phyloP scores from a whole-genome alignment of 2,113 vertebrate species.

The Eudyptes chrysolophus region DNA sequence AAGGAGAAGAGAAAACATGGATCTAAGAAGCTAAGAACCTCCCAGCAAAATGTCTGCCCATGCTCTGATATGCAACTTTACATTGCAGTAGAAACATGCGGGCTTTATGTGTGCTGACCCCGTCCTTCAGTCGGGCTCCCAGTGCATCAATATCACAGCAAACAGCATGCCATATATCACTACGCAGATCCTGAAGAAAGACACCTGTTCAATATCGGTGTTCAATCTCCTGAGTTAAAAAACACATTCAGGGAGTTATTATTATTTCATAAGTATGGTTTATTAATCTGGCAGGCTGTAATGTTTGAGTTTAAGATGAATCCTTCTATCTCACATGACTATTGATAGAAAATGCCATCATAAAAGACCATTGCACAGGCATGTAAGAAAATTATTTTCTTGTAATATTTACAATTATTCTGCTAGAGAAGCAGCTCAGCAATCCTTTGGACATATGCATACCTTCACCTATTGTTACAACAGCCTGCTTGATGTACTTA shows the following conservation, averaged over 20 bases:
- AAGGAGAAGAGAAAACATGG: not conserved
- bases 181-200: not conserved
- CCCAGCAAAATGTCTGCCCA: not conserved
- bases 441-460: not conserved
- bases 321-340: not conserved
- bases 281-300: constrained; percentile 8
- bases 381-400: not conserved
- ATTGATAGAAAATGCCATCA: not conserved
- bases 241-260: not conserved
- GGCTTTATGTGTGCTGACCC: not conserved
- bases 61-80: not conserved
- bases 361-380: not conserved
- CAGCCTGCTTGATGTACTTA: not conserved
- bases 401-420: not conserved
- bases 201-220: not conserved
- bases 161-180: not conserved
- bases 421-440: not conserved
- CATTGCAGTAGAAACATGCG: not conserved
- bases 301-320: constrained; percentile 4
- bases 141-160: not conserved
- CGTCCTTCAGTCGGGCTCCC: not conserved
- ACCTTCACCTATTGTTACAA: not conserved
- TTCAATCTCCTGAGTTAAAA: constrained; percentile 2
- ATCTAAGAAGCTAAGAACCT: not conserved
- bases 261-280: constrained; percentile 28